These are phyloP conservation scores for Clarias pachynema DNA, from an alignment of 2,797 vertebrate genomes.

Conservation along the genomic window DNA sequence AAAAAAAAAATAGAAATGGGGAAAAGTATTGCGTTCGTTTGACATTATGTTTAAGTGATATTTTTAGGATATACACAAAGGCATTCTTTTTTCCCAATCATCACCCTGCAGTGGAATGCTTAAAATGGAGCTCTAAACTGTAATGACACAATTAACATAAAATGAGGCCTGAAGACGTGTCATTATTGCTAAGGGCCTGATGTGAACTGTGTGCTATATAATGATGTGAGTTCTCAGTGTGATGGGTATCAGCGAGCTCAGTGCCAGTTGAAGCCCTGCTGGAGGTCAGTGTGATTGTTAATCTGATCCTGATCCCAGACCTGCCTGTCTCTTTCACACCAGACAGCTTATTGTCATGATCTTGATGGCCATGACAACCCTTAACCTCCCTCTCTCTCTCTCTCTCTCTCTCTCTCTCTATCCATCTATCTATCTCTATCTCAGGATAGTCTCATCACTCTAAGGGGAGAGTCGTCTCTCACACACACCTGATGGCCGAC, in stretches of 20 bases:
- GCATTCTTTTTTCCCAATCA: not conserved
- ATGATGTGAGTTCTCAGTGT: constrained; percentile 51
- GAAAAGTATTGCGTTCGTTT: not conserved
- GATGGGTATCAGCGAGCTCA: constrained; percentile 52
- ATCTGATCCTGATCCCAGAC: constrained; percentile 67
- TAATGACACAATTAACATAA: constrained; percentile 53
- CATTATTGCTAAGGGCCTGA: constrained; percentile 46
- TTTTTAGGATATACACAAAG: constrained; percentile 31
- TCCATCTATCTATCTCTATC: constrained; percentile 67
- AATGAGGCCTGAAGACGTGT: constrained; percentile 43
- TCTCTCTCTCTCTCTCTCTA: constrained; percentile 37
- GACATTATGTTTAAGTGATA: constrained; percentile 20
- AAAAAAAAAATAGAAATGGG: not conserved
- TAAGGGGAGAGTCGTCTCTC: constrained; percentile 71
- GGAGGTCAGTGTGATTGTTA: constrained; percentile 63
- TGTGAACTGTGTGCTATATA: constrained; percentile 47
- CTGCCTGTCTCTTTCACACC: constrained; percentile 63
- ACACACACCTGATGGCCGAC: constrained; percentile 89
- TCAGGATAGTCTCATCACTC: constrained; percentile 83
- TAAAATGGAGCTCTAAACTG: constrained; percentile 30
- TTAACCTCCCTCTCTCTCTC: constrained; percentile 60
- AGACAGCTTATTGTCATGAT: constrained; percentile 69
- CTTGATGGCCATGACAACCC: constrained; percentile 79
- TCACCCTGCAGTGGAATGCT: constrained; percentile 9
- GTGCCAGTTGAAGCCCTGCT: constrained; percentile 51